A percentile compares a stretch with the other conserved stretches of the same genome.
These are phyloP conservation scores for Amphipyra tragopoginis DNA, from an alignment of 2,888 invertebrate genomes.

Conservation along the genomic window DNA sequence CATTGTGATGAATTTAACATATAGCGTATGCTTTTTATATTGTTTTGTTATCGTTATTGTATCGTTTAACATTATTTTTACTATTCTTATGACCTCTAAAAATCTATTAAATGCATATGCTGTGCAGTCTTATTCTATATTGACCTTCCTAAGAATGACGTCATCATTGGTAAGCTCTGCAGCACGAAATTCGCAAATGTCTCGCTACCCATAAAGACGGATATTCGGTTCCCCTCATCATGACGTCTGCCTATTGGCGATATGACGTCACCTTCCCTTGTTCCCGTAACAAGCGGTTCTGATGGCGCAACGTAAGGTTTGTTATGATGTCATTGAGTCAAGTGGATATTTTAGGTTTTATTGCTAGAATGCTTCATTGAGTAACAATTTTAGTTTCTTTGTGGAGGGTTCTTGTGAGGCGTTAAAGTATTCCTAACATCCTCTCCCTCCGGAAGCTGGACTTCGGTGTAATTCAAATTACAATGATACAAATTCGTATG, in stretches of 20 bases:
- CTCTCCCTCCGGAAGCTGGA: no score
- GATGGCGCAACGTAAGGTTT: constrained; percentile 15
- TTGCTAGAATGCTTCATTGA: no score
- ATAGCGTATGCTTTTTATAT: no score
- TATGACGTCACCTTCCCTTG: constrained; percentile 35
- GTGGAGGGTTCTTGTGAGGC: no score
- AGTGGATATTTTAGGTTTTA: constrained; percentile 6
- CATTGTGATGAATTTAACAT: not conserved
- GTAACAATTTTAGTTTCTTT: no score
- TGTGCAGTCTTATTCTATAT: no score
- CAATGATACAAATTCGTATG: no score
- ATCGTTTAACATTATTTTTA: constrained; percentile 2
- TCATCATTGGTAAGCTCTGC: constrained; percentile 27
- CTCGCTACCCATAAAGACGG: constrained; percentile 32
- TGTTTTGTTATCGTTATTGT: not conserved
- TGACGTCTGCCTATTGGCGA: constrained; percentile 27
- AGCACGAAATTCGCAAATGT: constrained; percentile 24
- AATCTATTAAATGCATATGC: constrained; percentile 1
- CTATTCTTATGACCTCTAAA: not conserved
- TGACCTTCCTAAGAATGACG: constrained; percentile 28
- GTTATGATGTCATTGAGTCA: constrained; percentile 29
- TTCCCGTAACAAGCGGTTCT: constrained; percentile 37
- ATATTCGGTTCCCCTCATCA: constrained; percentile 37
- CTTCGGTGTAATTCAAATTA: no score
- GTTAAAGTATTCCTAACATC: no score